Conservation (phyloP, 2,888 invertebrate species). For the Plebejus melissa region DNA sequence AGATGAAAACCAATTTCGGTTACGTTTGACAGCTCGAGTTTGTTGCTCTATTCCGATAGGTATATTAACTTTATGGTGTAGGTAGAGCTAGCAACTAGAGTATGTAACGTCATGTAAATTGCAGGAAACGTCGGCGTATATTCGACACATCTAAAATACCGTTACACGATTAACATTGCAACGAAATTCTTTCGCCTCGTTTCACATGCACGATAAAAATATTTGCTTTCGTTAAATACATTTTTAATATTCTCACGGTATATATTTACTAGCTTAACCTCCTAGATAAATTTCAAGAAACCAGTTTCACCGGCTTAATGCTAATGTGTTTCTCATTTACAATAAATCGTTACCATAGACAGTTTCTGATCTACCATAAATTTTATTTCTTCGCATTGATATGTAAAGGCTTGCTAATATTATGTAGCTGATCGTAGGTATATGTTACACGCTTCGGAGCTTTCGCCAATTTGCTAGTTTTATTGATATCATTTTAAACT, state of each 20-base stretch:
- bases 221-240: constrained; percentile 24
- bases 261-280: constrained; percentile 3
- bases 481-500: background rate
- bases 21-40: too few species aligned
- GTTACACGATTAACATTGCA: constrained; percentile 26
- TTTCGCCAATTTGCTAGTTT: background rate
- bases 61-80: too few species aligned
- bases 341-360: constrained; percentile 16
- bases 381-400: background rate
- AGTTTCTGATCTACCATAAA: constrained; percentile 3
- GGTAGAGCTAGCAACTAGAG: background rate
- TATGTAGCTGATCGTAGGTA: background rate
- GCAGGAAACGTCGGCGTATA: constrained; percentile 19
- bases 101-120: background rate
- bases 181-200: constrained; percentile 13
- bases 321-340: constrained; percentile 23
- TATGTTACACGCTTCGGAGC: background rate
- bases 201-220: constrained; percentile 40
- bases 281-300: constrained; percentile 22
- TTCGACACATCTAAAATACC: constrained; percentile 12
- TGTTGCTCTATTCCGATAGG: too few species aligned
- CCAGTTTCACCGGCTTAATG: constrained; percentile 21
- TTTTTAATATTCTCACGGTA: constrained; percentile 23
- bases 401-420: background rate
- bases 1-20: too few species aligned